Evolutionary conservation across 1,140 invertebrate species (phyloP).

Genomic region (Drosophila miranda): DNA sequence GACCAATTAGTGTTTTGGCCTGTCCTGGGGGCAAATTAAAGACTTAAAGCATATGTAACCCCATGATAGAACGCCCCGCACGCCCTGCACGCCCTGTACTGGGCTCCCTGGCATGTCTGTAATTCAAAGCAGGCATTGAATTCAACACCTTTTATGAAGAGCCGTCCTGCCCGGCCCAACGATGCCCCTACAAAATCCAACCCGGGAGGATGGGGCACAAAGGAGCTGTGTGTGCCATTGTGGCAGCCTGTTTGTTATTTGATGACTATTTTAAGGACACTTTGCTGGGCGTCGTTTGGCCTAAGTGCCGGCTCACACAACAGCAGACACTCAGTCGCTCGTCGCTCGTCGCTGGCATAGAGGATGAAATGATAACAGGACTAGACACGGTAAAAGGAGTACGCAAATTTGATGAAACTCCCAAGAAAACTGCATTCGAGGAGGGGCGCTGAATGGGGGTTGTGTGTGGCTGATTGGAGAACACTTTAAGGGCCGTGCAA

Average conservation of each 20-base stretch:
- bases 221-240: slow-evolving; percentile 20
- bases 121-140: slow-evolving; percentile 63
- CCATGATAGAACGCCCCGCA: too few relatives aligned
- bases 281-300: slow-evolving; percentile 49
- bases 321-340: slow-evolving; percentile 10
- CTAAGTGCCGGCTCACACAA: slow-evolving; percentile 33
- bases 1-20: slow-evolving; percentile 70
- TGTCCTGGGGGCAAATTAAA: slow-evolving; percentile 58
- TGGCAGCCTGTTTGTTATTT: slow-evolving; percentile 63
- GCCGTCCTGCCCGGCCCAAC: not conserved
- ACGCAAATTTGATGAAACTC: slow-evolving; percentile 49
- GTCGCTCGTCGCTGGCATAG: not conserved
- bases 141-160: slow-evolving; percentile 69
- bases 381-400: slow-evolving; percentile 32
- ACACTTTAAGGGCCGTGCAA: slow-evolving; percentile 6
- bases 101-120: slow-evolving; percentile 29
- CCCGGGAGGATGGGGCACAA: not conserved
- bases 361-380: slow-evolving; percentile 30
- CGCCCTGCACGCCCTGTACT: not conserved
- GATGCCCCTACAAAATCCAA: slow-evolving; percentile 49
- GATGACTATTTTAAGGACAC: slow-evolving; percentile 73
- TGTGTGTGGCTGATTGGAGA: not conserved
- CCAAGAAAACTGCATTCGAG: slow-evolving; percentile 3
- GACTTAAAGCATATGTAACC: slow-evolving; percentile 62
- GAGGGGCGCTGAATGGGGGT: not conserved